Base-by-base conservation (phyloP, 2,797 vertebrate species). In the Rhabdophis nuchalis region DNA sequence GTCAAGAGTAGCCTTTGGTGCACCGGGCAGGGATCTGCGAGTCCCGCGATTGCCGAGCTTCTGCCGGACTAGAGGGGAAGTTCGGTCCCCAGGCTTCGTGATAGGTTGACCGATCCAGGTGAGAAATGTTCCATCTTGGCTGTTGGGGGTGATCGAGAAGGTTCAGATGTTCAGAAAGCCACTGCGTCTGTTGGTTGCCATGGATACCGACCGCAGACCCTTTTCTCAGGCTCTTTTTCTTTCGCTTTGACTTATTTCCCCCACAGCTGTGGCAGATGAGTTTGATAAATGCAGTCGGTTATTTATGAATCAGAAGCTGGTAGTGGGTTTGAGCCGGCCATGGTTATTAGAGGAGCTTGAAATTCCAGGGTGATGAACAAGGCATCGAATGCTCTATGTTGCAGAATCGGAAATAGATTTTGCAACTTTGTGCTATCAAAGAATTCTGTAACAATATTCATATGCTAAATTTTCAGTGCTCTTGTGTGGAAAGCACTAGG, bases 151-250 rank as follows among this genome's bases (percentile, higher is more conserved):
- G 2, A 7, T 25, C 14, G 12, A 32, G 29, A 36, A 9, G 14
- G 12, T 8, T 14, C 46, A 5, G 90, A 6, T 2, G 36, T 2
- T n/a, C 18, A 18, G 0, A 8, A 10, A 3, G 0, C 14, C 1
- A 18, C 52, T n/a, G 46, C 27, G 93, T 18, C 54, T 4, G 12
- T 54, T 89, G 72, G 89, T 91, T 86, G 54, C 91, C 92, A 87
- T 86, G 3, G 89, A 0, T 0, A 32, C 87, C 0, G 9, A 13
- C 72, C 25, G 12, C 10, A 46, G 10, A 25, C 18, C 20, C 72
- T 20, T 82, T 82, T 25, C 72, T 46, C 72, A 1, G 10, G 20
- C 72, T 23, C 72, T 25, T 46, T 82, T 46, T 46, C 9, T 23
- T 46, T 46, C 36, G 36, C 41, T 90, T 18, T 61, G 2, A 16